Base-by-base conservation (phyloP, 2,797 vertebrate genomes). In the Chaetophractus vellerosus region DNA sequence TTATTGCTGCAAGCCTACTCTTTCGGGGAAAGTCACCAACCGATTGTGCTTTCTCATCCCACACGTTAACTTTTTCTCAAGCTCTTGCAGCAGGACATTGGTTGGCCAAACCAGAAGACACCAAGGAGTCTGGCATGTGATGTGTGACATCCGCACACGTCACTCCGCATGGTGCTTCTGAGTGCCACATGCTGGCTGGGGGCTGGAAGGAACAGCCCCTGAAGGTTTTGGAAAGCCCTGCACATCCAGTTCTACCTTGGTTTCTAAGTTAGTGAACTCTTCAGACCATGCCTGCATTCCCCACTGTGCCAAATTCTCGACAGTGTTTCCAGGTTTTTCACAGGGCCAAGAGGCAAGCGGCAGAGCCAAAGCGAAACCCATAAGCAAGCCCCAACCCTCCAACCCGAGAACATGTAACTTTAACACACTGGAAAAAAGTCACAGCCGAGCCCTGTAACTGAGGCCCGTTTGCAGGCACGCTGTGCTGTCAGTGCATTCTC, bases 81-180 rank as follows among this genome's bases (percentile, higher is more conserved):
- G 26, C 9, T 59, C 76, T 68, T 64, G n/a, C n/a, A 66, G 36
- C 38, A 71, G 59, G 36, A n/a, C 3, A 6, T 6, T 19, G 9
- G n/a, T 48, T 33, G 1, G 88, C 59, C 79, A 78, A 88, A 91
- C 41, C 68, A 88, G 41, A 88, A 86, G 15, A 86, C 3, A 24
- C 24, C 33, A 81, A 50, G 0, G 9, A 57, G 24, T 66, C 3
- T 84, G 41, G 55, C 4, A 1, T 19, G 28, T n/a, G 45, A 31
- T 9, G 12, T 2, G 38, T 6, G 66, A 63, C 36, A n/a, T 48
- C 41, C 59, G 78, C 21, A 76, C 45, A 71, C 33, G 21, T 50
- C 74, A 28, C 48, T 71, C 11, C 3, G 28, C 4, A 0, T 31
- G 28, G 68, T 0, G 11, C 6, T 7, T 28, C 28, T 3, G 0